A percentile compares a stretch with the other conserved stretches of the same genome.
Conservation (phyloP, 2,113 vertebrate genomes). For the Apistogramma diplotaenia region DNA sequence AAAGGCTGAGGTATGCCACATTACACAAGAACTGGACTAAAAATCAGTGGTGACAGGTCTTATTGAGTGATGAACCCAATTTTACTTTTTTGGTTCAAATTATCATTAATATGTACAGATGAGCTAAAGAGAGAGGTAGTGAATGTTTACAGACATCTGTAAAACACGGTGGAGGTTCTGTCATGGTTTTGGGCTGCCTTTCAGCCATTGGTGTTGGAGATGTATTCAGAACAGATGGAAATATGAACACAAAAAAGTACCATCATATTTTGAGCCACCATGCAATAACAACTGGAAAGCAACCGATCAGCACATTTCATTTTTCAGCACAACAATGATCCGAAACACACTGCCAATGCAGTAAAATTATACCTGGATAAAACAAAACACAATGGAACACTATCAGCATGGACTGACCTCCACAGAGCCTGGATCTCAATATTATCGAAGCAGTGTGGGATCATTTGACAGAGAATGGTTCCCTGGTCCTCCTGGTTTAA, state of each 20-base stretch:
- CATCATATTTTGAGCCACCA: background rate
- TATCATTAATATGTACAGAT: too few species aligned
- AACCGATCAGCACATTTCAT: background rate
- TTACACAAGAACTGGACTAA: too few species aligned
- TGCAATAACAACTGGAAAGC: background rate
- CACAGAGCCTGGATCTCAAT: accelerated
- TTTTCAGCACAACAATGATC: background rate
- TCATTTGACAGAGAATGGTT: background rate
- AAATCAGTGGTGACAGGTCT: too few species aligned
- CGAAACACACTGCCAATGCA: background rate
- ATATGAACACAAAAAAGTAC: background rate
- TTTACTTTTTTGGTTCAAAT: too few species aligned
- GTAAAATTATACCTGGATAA: background rate
- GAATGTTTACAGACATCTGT: too few species aligned
- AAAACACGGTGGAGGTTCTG: too few species aligned
- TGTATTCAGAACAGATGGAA: background rate
- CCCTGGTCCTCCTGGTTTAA: background rate
- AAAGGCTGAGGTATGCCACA: too few species aligned
- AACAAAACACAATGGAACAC: background rate
- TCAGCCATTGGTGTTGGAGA: background rate
- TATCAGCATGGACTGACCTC: background rate
- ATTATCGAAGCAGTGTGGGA: accelerated
- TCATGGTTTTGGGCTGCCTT: too few species aligned
- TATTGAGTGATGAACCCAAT: too few species aligned
- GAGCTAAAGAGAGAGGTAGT: too few species aligned